These are phyloP conservation scores for Eristalinus aeneus DNA, from an alignment of 2,888 invertebrate genomes.

Conservation along the genomic window DNA sequence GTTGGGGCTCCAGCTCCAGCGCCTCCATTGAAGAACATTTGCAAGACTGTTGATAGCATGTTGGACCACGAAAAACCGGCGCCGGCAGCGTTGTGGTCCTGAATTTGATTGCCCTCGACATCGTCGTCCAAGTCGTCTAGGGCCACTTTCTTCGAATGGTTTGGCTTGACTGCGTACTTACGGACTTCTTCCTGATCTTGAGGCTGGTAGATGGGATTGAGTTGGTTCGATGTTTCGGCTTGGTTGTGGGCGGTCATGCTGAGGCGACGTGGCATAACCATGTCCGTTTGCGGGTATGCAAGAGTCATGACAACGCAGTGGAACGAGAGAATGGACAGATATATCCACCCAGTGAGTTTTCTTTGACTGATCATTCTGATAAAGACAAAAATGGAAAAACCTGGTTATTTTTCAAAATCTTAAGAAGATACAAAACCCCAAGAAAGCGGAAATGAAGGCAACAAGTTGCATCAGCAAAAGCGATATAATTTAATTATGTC, in stretches of 20 bases:
- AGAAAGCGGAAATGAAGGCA: background rate
- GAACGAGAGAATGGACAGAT: constrained; percentile 86
- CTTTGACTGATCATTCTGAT: constrained; percentile 85
- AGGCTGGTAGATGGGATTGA: constrained; percentile 76
- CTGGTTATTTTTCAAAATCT: too few species aligned
- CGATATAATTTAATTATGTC: background rate
- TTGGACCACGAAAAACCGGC: constrained; percentile 93
- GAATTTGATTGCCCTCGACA: constrained; percentile 89
- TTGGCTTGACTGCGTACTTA: constrained; percentile 94
- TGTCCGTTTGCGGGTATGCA: constrained; percentile 84
- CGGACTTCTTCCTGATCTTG: constrained; percentile 83
- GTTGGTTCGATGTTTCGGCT: constrained; percentile 69
- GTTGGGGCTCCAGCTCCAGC: constrained; percentile 83
- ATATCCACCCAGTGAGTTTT: constrained; percentile 85
- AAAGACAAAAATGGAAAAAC: constrained; percentile 4
- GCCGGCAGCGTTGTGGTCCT: constrained; percentile 82
- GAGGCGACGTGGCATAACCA: constrained; percentile 75
- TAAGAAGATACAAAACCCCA: too few species aligned
- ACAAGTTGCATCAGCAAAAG: background rate
- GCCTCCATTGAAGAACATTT: constrained; percentile 90
- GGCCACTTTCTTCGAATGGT: constrained; percentile 93
- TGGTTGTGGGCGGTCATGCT: constrained; percentile 68
- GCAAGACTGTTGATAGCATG: constrained; percentile 92
- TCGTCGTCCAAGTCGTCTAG: constrained; percentile 91
- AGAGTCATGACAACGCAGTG: constrained; percentile 86